These are phyloP conservation scores for Promerops cafer DNA, from an alignment of 2,113 vertebrate species.

Conservation along the genomic window DNA sequence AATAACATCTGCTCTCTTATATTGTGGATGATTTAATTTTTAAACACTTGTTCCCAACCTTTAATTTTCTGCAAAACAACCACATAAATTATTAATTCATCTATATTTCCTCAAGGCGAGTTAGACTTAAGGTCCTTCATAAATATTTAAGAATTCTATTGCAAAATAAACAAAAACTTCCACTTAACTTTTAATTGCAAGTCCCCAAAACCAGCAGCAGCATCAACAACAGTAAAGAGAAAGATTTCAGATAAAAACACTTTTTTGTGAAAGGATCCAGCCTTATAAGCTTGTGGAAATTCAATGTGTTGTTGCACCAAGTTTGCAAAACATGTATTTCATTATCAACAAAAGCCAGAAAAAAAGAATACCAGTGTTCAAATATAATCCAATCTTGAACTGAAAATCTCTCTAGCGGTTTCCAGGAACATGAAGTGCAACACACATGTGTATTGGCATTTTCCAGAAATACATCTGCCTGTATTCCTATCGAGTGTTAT, in stretches of 20 bases:
- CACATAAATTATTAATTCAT: constrained; percentile 78
- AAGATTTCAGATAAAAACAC: background rate
- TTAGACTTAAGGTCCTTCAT: constrained; percentile 73
- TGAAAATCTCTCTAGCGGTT: background rate
- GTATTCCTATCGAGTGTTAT: rapidly evolving
- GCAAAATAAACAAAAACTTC: constrained; percentile 80
- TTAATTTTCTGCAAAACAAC: constrained; percentile 81
- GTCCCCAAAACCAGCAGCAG: constrained; percentile 16
- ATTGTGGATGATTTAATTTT: constrained; percentile 77
- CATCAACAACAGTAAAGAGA: background rate
- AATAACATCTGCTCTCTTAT: constrained; percentile 71
- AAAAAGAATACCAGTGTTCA: background rate
- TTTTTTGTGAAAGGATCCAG: background rate
- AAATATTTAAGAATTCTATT: constrained; percentile 76
- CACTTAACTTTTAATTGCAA: constrained; percentile 78
- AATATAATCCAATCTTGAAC: background rate
- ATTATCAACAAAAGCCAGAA: background rate
- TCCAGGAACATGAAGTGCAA: background rate
- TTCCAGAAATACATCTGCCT: background rate
- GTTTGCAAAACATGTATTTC: background rate
- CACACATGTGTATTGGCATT: rapidly evolving
- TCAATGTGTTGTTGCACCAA: background rate
- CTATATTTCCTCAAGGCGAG: constrained; percentile 76
- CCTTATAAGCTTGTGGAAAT: background rate
- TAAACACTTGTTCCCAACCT: constrained; percentile 77